A percentile compares a stretch with the other conserved stretches of the same genome.
Conservation (phyloP, 2,113 vertebrate genomes). For the Catharus fuscescens region DNA sequence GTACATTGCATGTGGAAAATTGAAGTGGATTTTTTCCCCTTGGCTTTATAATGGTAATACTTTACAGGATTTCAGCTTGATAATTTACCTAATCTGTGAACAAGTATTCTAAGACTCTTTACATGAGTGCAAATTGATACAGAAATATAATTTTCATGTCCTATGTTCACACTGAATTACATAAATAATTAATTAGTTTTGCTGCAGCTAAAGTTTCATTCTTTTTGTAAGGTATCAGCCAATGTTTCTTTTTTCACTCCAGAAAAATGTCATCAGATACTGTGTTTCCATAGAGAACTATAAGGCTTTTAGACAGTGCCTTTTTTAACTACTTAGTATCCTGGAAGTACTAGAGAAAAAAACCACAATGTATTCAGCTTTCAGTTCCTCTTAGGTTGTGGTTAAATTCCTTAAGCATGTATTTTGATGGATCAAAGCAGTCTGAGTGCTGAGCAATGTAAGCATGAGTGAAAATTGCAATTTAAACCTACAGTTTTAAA, state of each 20-base stretch:
- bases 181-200: conserved; percentile 52
- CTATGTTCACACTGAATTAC: not conserved
- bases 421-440: not conserved
- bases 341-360: not conserved
- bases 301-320: not conserved
- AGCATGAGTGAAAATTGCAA: not conserved
- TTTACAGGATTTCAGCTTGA: not conserved
- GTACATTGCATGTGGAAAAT: not conserved
- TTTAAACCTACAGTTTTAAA: not conserved
- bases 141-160: conserved; percentile 35
- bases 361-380: not conserved
- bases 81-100: conserved; percentile 16
- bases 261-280: conserved; percentile 21
- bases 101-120: not conserved
- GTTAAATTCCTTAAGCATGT: not conserved
- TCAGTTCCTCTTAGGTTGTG: not conserved
- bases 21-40: not conserved
- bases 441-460: not conserved
- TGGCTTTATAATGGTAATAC: not conserved
- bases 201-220: conserved; percentile 23
- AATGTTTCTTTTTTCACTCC: not conserved
- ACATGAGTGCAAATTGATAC: conserved; percentile 31
- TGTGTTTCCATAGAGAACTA: not conserved
- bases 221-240: conserved; percentile 41
- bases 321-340: not conserved